These are phyloP conservation scores for Drosophila nebulosa DNA, from an alignment of 1,140 invertebrate genomes.

Conservation along the genomic window DNA sequence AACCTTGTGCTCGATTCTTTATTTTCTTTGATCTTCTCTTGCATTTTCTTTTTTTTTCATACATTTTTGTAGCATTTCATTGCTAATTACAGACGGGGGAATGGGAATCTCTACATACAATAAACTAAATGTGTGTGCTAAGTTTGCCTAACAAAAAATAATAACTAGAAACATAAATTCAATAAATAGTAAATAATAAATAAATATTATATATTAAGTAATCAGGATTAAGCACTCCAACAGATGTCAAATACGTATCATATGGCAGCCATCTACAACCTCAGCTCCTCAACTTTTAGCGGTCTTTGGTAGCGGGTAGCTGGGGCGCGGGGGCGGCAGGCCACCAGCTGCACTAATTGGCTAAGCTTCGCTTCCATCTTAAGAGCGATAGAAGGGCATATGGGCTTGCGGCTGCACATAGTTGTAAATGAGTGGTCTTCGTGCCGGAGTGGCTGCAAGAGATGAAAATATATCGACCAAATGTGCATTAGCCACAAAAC, in stretches of 20 bases:
- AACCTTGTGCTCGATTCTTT: constrained; percentile 50
- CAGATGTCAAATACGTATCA: constrained; percentile 41
- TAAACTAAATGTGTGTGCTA: constrained; percentile 67
- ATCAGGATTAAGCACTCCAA: constrained; percentile 47
- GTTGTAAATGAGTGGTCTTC: constrained; percentile 71
- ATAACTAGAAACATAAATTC: constrained; percentile 32
- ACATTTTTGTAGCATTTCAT: constrained; percentile 67
- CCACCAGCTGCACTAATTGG: constrained; percentile 49
- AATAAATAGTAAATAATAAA: constrained; percentile 59
- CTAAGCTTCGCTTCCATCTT: constrained; percentile 44
- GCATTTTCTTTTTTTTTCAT: constrained; percentile 42
- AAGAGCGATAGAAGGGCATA: constrained; percentile 66
- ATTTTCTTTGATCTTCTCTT: constrained; percentile 14
- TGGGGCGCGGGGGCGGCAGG: constrained; percentile 13
- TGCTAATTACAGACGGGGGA: constrained; percentile 53
- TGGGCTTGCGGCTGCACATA: constrained; percentile 68
- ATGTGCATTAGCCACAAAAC: not conserved
- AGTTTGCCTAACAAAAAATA: constrained; percentile 28
- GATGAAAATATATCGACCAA: not conserved
- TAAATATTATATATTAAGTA: constrained; percentile 27
- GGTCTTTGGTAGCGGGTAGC: constrained; percentile 61
- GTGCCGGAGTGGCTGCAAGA: constrained; percentile 57
- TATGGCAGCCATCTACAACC: constrained; percentile 64
- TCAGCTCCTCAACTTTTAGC: constrained; percentile 19
- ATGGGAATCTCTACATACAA: constrained; percentile 30